phyloP scores from a whole-genome alignment of 1,140 invertebrate genomes.

The Rhyacophila brunnea region DNA sequence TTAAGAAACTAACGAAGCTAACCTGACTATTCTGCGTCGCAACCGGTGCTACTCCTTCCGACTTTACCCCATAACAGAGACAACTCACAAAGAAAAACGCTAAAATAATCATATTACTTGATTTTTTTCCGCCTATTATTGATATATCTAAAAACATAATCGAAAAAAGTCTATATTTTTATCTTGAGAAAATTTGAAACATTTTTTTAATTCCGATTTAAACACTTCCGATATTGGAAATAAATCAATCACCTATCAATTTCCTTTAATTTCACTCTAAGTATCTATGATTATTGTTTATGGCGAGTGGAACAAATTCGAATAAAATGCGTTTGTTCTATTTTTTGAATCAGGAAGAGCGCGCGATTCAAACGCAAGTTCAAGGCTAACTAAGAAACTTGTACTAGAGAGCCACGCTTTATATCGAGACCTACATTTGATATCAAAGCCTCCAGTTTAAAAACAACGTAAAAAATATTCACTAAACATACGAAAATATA shows the following conservation, averaged over 20 bases:
- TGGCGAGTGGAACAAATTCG: not conserved
- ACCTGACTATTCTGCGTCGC: not conserved
- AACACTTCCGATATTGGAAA: no score
- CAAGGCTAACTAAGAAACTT: slow-evolving; percentile 1
- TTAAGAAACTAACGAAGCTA: slow-evolving; percentile 10
- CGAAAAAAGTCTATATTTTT: no score
- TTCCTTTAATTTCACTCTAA: no score
- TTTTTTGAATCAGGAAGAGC: not conserved
- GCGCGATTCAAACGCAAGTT: not conserved
- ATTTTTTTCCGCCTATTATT: no score
- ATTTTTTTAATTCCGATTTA: no score
- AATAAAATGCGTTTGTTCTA: not conserved
- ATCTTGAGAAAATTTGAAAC: no score
- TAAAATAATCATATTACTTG: not conserved
- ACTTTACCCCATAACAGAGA: not conserved
- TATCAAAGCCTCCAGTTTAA: not conserved
- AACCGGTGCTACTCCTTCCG: not conserved
- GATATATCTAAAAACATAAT: no score
- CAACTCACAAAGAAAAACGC: not conserved
- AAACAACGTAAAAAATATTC: not conserved
- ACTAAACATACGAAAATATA: not conserved
- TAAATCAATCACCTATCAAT: no score
- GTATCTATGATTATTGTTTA: not conserved
- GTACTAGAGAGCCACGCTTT: not conserved
- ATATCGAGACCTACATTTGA: slow-evolving; percentile 1